A percentile compares a stretch with the other conserved stretches of the same genome.
Conservation (phyloP, 2,113 vertebrate species). For the Gasterosteus nipponicus region DNA sequence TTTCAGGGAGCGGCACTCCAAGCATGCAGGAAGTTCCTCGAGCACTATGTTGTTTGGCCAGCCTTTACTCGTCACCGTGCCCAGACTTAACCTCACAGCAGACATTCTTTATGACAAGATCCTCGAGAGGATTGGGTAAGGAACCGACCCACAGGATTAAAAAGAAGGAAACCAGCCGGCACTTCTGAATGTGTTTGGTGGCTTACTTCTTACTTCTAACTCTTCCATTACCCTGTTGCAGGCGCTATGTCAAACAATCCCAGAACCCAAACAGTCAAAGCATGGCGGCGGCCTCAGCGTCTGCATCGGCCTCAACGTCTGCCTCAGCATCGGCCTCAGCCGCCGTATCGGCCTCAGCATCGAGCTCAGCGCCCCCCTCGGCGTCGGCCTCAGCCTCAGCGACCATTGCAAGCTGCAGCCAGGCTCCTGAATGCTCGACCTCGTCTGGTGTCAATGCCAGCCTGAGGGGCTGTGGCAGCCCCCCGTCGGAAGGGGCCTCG, state of each 20-base stretch:
- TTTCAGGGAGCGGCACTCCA: conserved; percentile 91
- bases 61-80: conserved; percentile 90
- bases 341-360: conserved; percentile 37
- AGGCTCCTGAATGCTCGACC: conserved; percentile 75
- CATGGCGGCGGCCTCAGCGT: conserved; percentile 71
- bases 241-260: conserved; percentile 89
- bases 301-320: not conserved
- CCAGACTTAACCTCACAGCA: conserved; percentile 87
- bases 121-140: conserved; percentile 91
- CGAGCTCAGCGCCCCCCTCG: not conserved
- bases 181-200: not conserved
- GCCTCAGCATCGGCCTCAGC: conserved; percentile 57
- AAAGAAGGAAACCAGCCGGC: not conserved
- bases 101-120: conserved; percentile 88
- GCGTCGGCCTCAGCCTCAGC: conserved; percentile 61
- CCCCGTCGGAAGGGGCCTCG: conserved; percentile 75
- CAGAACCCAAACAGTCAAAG: conserved; percentile 78
- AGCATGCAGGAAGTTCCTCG: conserved; percentile 83
- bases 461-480: conserved; percentile 69
- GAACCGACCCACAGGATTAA: not conserved
- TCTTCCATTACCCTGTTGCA: conserved; percentile 61
- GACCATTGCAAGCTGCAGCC: conserved; percentile 73
- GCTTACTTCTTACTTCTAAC: not conserved
- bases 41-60: conserved; percentile 92
- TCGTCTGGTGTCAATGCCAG: conserved; percentile 66